Evolutionary conservation across 2,113 vertebrate genomes (phyloP).

Genomic region (Nansenia antarctica): DNA sequence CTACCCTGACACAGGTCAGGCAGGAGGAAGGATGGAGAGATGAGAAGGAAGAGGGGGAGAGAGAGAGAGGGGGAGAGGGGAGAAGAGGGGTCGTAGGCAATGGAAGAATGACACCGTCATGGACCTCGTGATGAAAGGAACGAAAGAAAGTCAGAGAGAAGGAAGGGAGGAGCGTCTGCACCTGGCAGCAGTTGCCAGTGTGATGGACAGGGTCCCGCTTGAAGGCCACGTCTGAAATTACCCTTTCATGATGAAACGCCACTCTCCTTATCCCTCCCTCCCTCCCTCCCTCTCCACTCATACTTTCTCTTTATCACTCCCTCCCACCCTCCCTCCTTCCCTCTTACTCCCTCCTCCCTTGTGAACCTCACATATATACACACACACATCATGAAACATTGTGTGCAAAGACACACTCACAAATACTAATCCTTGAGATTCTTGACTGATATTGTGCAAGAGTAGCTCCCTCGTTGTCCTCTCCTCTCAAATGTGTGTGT

Average conservation of each 20-base stretch:
- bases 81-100: constrained; percentile 1
- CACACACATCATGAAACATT: too few species aligned
- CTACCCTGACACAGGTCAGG: constrained; percentile 43
- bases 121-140: too few species aligned
- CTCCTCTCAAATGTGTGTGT: too few species aligned
- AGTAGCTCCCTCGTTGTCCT: too few species aligned
- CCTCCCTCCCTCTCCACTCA: constrained; percentile 1
- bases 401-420: too few species aligned
- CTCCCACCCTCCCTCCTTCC: not conserved
- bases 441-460: too few species aligned
- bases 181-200: constrained; percentile 14
- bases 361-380: too few species aligned
- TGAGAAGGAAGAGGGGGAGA: constrained; percentile 11
- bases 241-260: constrained; percentile 64
- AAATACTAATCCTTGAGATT: too few species aligned
- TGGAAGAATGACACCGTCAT: too few species aligned
- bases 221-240: constrained; percentile 57
- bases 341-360: too few species aligned
- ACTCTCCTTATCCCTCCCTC: constrained; percentile 31
- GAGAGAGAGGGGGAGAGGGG: constrained; percentile 20
- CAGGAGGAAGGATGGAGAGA: constrained; percentile 12
- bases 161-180: constrained; percentile 36
- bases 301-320: constrained; percentile 19
- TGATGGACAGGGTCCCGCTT: constrained; percentile 51
- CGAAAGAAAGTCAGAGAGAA: constrained; percentile 34